Conservation (phyloP, 1,140 invertebrate species). For the Anoplophora glabripennis region DNA sequence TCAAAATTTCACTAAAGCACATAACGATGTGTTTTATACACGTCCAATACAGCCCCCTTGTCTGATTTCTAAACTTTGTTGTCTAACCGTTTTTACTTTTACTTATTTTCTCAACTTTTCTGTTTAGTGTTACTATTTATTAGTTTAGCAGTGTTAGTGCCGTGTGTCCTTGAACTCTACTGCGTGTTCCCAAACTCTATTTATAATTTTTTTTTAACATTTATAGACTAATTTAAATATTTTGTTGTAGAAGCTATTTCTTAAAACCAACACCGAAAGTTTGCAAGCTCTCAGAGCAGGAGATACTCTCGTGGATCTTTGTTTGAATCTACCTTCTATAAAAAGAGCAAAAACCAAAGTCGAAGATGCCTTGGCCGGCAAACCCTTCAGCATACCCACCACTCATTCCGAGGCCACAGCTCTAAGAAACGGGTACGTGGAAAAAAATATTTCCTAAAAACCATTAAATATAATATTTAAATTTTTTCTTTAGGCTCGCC, state of each 20-base stretch:
- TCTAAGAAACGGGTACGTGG: conserved; percentile 59
- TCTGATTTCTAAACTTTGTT: no score
- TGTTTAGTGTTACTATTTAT: no score
- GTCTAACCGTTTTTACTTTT: no score
- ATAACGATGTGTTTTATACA: no score
- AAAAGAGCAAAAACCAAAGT: conserved; percentile 70
- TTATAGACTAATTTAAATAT: neutral
- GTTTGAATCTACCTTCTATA: conserved; percentile 71
- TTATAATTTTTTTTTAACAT: neutral
- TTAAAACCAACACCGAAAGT: conserved; percentile 57
- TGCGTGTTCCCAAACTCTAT: no score
- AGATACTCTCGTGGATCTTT: conserved; percentile 75
- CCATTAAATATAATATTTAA: neutral
- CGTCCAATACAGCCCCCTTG: no score
- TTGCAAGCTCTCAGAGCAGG: conserved; percentile 67
- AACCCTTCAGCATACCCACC: conserved; percentile 62
- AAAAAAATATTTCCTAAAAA: neutral
- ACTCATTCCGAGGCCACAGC: conserved; percentile 72
- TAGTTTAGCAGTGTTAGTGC: no score
- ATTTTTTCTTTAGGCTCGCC: conserved; percentile 63
- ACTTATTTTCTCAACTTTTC: no score
- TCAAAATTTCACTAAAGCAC: no score
- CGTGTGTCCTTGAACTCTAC: no score
- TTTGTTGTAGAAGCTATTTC: conserved; percentile 54
- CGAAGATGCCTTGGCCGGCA: conserved; percentile 66